Evolutionary conservation across 2,797 vertebrate species (phyloP), one percentile per base, ranked within the genome.

Genomic region (Craterocephalus amniculus): DNA sequence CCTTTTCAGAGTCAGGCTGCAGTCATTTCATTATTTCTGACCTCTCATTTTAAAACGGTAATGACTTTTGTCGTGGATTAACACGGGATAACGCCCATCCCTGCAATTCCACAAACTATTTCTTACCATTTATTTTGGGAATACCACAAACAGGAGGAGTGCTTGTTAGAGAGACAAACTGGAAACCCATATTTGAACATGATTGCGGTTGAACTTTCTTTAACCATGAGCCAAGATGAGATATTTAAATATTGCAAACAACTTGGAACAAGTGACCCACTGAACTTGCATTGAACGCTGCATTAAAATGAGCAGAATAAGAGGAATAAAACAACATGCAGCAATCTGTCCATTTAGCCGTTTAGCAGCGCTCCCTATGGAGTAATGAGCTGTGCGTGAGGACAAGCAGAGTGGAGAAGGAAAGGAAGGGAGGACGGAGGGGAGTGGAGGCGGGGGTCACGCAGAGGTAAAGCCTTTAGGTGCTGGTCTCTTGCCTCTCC

Each of bases 381-480:
- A 67, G 70, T 90, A 91, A 88, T 84, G 87, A 87, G 86, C 85
- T 68, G 77, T 77, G 70, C 80, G 70, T 36, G 58, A 61, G 45
- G 56, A 71, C 10, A 27, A 77, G 54, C 36, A 73, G 52, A 0
- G 63, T 4, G 6, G n/a, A 34, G 32, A 65, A 78, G 43, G 56
- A 40, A 38, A 26, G 29, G 34, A 35, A 20, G 35, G 69, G 58
- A 36, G 72, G 63, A 64, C 59, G 68, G 43, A 32, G 69, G 72
- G 62, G 43, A 32, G 69, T 70, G 62, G 61, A 76, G 54, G 54
- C 63, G 35, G 83, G 84, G 94, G 92, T 94, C 93, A 93, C 34
- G 66, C 16, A 70, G 87, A 94, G 93, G 91, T 94, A 91, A 93
- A 84, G 85, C 79, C 70, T 80, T 69, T 83, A 83, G 87, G 84